These are phyloP conservation scores for Nephrotoma appendiculata DNA, from an alignment of 2,888 invertebrate genomes.

Conservation along the genomic window DNA sequence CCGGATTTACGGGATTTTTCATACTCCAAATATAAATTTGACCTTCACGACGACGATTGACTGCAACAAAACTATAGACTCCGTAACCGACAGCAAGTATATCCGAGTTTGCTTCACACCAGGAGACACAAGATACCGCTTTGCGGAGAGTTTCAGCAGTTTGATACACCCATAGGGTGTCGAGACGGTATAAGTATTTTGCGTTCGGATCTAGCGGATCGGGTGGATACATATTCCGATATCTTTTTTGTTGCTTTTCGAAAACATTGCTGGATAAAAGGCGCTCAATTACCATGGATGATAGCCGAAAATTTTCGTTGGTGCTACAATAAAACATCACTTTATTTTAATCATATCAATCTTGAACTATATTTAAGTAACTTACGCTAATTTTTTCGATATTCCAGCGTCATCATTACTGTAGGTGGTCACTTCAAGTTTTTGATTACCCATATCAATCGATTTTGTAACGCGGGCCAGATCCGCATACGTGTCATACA, in stretches of 20 bases:
- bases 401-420: slow-evolving; percentile 14
- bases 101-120: slow-evolving; percentile 52
- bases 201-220: slow-evolving; percentile 48
- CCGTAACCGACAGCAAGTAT: slow-evolving; percentile 66
- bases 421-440: slow-evolving; percentile 28
- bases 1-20: slow-evolving; percentile 66
- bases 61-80: slow-evolving; percentile 39
- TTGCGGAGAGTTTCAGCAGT: slow-evolving; percentile 36
- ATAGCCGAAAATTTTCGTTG: slow-evolving; percentile 38
- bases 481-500: slow-evolving; percentile 52
- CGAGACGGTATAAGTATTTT: slow-evolving; percentile 48
- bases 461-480: slow-evolving; percentile 25
- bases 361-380: background rate
- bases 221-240: slow-evolving; percentile 45
- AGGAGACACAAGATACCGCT: slow-evolving; percentile 47
- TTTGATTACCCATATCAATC: slow-evolving; percentile 27
- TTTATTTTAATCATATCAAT: background rate
- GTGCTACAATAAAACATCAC: background rate
- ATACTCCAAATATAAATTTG: slow-evolving; percentile 63
- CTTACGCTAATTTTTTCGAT: background rate
- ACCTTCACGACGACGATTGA: slow-evolving; percentile 38
- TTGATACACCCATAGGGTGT: slow-evolving; percentile 51
- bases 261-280: slow-evolving; percentile 54
- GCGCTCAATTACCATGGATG: slow-evolving; percentile 51
- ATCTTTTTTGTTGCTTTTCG: slow-evolving; percentile 50